Conservation (phyloP, 2,797 vertebrate species). For the Potorous gilbertii region DNA sequence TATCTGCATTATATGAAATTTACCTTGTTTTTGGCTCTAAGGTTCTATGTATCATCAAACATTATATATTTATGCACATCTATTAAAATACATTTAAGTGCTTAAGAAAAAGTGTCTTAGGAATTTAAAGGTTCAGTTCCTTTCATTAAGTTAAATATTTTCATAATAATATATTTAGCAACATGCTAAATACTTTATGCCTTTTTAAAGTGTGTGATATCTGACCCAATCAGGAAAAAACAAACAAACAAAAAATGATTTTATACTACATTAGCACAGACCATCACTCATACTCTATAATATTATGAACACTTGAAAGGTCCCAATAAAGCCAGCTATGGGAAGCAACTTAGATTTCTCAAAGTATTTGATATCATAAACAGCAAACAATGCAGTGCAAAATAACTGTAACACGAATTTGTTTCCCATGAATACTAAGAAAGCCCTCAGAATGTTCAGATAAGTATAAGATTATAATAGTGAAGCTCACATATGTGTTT, state of each 20-base stretch:
- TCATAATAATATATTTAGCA: constrained; percentile 38
- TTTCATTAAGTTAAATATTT: constrained; percentile 20
- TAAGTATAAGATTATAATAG: constrained; percentile 62
- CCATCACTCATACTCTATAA: neutral
- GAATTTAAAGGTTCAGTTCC: constrained; percentile 38
- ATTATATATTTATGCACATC: neutral
- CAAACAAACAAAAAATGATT: constrained; percentile 12
- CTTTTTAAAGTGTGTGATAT: neutral
- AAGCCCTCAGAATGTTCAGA: constrained; percentile 71
- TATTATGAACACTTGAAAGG: neutral
- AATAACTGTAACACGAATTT: constrained; percentile 49
- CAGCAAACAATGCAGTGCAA: constrained; percentile 68
- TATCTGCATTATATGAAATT: neutral
- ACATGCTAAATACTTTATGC: constrained; percentile 12
- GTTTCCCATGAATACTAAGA: constrained; percentile 69
- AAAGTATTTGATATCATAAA: constrained; percentile 51
- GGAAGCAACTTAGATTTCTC: constrained; percentile 65
- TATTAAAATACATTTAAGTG: neutral
- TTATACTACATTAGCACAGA: neutral
- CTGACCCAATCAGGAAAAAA: neutral
- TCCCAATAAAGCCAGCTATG: constrained; percentile 41
- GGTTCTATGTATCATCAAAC: neutral
- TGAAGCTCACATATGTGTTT: constrained; percentile 53
- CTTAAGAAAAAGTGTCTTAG: neutral
- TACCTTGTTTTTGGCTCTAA: neutral